A percentile compares a stretch with the other conserved stretches of the same genome.
Evolutionary conservation across 2,797 vertebrate species (phyloP).

Genomic region (Pipistrellus pygmaeus): DNA sequence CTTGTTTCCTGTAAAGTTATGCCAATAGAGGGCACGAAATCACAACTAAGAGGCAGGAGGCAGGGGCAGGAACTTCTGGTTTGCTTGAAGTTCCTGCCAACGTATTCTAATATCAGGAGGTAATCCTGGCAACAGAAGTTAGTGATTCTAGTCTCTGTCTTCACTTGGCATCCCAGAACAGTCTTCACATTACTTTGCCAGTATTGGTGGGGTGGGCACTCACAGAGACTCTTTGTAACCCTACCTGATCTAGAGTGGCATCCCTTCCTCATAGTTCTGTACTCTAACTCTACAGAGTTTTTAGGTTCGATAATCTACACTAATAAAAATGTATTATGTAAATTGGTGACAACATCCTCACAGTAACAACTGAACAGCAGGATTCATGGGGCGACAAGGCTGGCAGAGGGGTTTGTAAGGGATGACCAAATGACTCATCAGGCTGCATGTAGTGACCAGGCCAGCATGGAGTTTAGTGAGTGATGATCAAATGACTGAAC

Average conservation of each 20-base stretch:
- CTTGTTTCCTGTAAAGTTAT: not conserved
- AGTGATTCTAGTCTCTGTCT: not conserved
- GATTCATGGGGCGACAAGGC: no score
- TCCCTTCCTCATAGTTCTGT: not conserved
- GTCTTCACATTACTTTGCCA: not conserved
- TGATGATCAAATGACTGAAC: no score
- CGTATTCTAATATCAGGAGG: not conserved
- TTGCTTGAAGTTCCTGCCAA: not conserved
- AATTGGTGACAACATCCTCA: no score
- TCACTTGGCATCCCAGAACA: not conserved
- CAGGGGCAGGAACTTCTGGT: not conserved
- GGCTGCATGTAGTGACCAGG: no score
- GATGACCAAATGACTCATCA: no score
- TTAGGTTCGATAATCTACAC: not conserved
- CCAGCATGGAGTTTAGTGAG: no score
- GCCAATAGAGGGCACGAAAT: not conserved
- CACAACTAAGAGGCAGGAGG: not conserved
- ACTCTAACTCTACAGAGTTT: not conserved
- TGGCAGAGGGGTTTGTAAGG: no score
- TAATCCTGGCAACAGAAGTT: not conserved
- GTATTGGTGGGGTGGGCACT: not conserved
- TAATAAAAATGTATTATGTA: no score
- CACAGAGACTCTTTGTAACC: not conserved
- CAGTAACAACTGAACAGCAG: no score
- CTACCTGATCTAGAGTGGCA: fast-evolving